phyloP scores from a whole-genome alignment of 2,888 invertebrate species.

The Biston stratarius region DNA sequence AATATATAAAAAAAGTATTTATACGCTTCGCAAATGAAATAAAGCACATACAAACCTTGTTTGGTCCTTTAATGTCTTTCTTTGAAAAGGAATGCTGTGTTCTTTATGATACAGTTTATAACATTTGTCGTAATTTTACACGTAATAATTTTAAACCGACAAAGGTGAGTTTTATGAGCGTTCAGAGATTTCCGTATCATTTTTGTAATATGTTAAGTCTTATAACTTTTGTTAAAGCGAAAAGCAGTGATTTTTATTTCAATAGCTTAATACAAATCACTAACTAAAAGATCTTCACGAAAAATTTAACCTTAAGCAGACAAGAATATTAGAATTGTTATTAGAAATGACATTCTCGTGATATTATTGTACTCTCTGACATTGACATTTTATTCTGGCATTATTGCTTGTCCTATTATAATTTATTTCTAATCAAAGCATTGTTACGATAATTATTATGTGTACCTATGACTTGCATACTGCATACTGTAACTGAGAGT shows the following conservation, averaged over 20 bases:
- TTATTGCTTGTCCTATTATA: too few relatives aligned
- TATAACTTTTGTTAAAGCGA: constrained; percentile 59
- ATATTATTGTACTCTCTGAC: too few relatives aligned
- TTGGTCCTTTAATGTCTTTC: constrained; percentile 14
- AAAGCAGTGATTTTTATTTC: constrained; percentile 4
- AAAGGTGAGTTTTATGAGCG: constrained; percentile 60
- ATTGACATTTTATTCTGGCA: too few relatives aligned
- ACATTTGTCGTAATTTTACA: constrained; percentile 61
- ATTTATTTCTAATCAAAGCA: too few relatives aligned
- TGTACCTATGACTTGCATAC: too few relatives aligned
- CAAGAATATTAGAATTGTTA: too few relatives aligned
- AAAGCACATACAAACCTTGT: constrained; percentile 11
- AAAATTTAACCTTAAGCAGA: too few relatives aligned
- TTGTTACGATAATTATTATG: too few relatives aligned
- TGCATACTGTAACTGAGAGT: too few relatives aligned
- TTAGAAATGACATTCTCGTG: too few relatives aligned
- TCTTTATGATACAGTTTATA: constrained; percentile 40
- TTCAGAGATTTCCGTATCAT: constrained; percentile 57
- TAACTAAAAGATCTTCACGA: too few relatives aligned
- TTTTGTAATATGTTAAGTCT: constrained; percentile 53
- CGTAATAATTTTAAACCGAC: constrained; percentile 65
- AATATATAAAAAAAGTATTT: constrained; percentile 1
- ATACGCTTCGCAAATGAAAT: constrained; percentile 1
- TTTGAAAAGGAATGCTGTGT: constrained; percentile 39
- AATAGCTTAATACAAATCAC: background rate